A percentile compares a stretch with the other conserved stretches of the same genome.
Evolutionary conservation across 2,113 vertebrate species (phyloP).

Genomic region (Cyprinodon variegatus): DNA sequence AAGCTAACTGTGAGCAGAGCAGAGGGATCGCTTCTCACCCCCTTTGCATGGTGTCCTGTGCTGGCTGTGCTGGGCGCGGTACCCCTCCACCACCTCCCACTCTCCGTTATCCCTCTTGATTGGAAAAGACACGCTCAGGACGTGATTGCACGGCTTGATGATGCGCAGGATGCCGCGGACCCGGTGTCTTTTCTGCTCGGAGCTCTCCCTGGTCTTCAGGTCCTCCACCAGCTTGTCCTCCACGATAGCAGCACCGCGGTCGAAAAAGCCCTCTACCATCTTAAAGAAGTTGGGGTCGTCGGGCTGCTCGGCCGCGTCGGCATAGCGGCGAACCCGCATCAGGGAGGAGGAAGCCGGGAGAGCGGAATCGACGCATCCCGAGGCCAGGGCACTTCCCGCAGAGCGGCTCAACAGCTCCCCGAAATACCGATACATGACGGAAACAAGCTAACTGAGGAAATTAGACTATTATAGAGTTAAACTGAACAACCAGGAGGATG

Average conservation of each 20-base stretch:
- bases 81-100: conserved; percentile 96
- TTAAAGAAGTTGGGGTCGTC: conserved; percentile 97
- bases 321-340: conserved; percentile 84
- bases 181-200: conserved; percentile 91
- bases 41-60: conserved; percentile 98
- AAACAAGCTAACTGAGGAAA: conserved; percentile 13
- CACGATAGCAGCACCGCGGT: conserved; percentile 92
- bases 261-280: conserved; percentile 98
- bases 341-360: conserved; percentile 71
- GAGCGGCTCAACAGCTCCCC: conserved; percentile 87
- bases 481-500: conserved; percentile 45
- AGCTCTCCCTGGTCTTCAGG: conserved; percentile 87
- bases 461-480: conserved; percentile 17
- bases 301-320: conserved; percentile 81
- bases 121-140: conserved; percentile 93
- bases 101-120: conserved; percentile 96
- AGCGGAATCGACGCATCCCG: conserved; percentile 75
- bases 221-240: conserved; percentile 97
- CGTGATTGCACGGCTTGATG: conserved; percentile 98
- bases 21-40: conserved; percentile 78
- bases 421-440: conserved; percentile 88
- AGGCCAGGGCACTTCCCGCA: conserved; percentile 76
- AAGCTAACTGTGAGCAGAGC: conserved; percentile 34
- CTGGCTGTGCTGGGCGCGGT: conserved; percentile 98
- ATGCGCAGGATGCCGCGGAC: conserved; percentile 95